Base-by-base conservation (phyloP, 2,888 invertebrate species). In the Dryocosmus kuriphilus region DNA sequence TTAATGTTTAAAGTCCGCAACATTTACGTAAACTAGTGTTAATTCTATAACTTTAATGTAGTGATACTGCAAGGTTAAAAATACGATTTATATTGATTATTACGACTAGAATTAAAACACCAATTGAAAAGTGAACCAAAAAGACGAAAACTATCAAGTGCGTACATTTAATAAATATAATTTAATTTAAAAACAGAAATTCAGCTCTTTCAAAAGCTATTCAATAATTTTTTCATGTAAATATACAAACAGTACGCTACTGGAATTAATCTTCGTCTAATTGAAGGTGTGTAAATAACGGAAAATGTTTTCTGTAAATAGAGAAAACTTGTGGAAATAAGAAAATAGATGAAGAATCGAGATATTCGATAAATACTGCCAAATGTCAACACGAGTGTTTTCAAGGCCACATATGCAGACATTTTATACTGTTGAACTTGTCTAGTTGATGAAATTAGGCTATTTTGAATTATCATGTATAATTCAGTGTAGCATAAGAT, bases 341-440 rank as follows among this genome's bases (percentile, higher is more conserved):
- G 0, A 14, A 60, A 60, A 6, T 60, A 16, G 7, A 14, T 27
- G 5, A 60, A 57, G 24, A 51, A 51, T n/a, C 7, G 27, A 60
- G 3, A 60, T 24, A 60, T 60, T 60, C 27, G 16, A 60, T 6
- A 27, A 32, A 71, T 51, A 71, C 71, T 71, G 71, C 71, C 51
- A 71, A 71, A 71, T 22, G 51, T 2, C 30, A 71, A 71, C 71
- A 71, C 71, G 51, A 71, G 32, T 51, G 30, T 32, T 71, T 71
- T 51, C 32, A n/a, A 71, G 51, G 71, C 32, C 71, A 51, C 51
- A 55, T 30, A 30, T 51, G 71, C 51, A 71, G 46, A 67, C 51
- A 55, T 51, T 71, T 71, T 71, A 22, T 71, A 71, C 32, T 71
- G 30, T 32, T 30, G 5, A 71, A 55, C n/a, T 24, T 51, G 30